phyloP scores from a whole-genome alignment of 2,113 vertebrate species.

The Scomber colias region DNA sequence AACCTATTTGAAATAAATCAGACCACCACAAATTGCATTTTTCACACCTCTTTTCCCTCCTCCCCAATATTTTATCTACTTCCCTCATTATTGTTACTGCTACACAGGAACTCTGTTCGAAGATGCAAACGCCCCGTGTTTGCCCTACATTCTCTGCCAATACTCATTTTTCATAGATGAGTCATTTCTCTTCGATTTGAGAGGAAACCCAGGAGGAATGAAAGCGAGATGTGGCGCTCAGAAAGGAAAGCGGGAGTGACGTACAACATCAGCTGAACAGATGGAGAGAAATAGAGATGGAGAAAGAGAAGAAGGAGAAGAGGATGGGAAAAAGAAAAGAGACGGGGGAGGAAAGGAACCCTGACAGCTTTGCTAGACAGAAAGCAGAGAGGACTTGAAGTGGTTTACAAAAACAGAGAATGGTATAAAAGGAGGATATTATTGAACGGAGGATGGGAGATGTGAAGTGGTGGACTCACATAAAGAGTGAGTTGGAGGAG shows the following conservation, averaged over 20 bases:
- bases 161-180: slow-evolving; percentile 59
- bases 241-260: slow-evolving; percentile 30
- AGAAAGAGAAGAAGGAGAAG: neutral
- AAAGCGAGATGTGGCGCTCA: slow-evolving; percentile 44
- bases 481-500: slow-evolving; percentile 7
- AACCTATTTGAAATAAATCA: slow-evolving; percentile 49
- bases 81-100: slow-evolving; percentile 43
- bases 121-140: slow-evolving; percentile 50
- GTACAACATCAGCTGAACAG: slow-evolving; percentile 29
- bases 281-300: slow-evolving; percentile 7
- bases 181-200: slow-evolving; percentile 64
- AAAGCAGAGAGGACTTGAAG: slow-evolving; percentile 19
- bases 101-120: slow-evolving; percentile 26
- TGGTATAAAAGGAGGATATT: slow-evolving; percentile 7
- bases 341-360: neutral
- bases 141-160: slow-evolving; percentile 50
- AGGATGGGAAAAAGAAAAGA: neutral
- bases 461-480: slow-evolving; percentile 3
- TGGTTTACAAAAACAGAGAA: neutral
- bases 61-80: slow-evolving; percentile 40
- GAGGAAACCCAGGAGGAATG: slow-evolving; percentile 38
- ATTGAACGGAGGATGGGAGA: neutral
- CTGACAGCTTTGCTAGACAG: slow-evolving; percentile 27
- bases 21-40: slow-evolving; percentile 41
- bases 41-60: slow-evolving; percentile 16